Conservation (phyloP, 2,797 vertebrate genomes). For the Enteromius fasciolatus region DNA sequence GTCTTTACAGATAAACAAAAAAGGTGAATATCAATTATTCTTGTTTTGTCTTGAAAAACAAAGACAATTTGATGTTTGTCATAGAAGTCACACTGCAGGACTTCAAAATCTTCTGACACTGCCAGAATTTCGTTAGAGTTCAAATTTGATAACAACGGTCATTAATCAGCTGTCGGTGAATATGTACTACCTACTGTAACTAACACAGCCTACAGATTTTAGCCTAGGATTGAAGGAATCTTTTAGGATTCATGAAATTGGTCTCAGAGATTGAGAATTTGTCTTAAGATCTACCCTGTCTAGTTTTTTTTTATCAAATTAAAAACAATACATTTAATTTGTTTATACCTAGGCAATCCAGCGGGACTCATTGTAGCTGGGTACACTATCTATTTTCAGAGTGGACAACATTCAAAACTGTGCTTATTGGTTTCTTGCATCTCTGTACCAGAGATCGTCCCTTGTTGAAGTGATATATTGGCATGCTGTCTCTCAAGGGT, state of each 20-base stretch:
- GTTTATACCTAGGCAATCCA: not conserved
- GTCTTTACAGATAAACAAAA: too few relatives aligned
- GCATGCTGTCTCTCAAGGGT: constrained; percentile 30
- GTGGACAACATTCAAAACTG: constrained; percentile 8
- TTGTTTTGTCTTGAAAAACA: not conserved
- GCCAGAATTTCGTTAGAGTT: too few relatives aligned
- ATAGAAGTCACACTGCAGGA: not conserved
- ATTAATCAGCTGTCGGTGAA: not conserved
- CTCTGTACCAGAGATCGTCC: not conserved
- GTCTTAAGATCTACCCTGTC: not conserved
- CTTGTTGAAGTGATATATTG: constrained; percentile 17
- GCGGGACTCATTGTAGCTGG: not conserved
- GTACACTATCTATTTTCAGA: not conserved
- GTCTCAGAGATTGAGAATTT: not conserved
- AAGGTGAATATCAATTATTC: too few relatives aligned
- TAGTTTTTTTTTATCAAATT: not conserved
- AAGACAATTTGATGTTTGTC: not conserved
- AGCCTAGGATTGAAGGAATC: not conserved
- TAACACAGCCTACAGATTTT: not conserved
- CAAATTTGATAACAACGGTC: not conserved
- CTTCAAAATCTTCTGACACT: too few relatives aligned
- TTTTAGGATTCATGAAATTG: not conserved
- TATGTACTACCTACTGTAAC: not conserved
- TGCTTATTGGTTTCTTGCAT: constrained; percentile 18
- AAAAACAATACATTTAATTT: not conserved